These are phyloP conservation scores for Drosophila ficusphila DNA, from an alignment of 1,140 invertebrate species.

Conservation along the genomic window DNA sequence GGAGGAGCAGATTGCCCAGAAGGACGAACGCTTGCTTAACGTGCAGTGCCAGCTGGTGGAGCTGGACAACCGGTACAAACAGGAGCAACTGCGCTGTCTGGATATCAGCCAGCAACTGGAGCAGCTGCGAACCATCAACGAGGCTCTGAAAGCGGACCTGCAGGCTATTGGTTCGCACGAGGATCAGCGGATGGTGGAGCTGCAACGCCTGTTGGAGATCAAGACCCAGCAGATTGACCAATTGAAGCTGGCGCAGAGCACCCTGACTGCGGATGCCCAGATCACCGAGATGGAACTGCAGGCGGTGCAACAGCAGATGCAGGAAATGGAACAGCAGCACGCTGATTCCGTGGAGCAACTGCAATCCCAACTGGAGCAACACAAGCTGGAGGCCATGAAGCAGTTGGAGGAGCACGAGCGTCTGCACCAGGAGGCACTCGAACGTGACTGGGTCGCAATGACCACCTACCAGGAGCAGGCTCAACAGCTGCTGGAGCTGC, in stretches of 20 bases:
- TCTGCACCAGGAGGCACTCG: slow-evolving; percentile 52
- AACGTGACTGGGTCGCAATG: slow-evolving; percentile 63
- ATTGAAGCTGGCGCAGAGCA: slow-evolving; percentile 68
- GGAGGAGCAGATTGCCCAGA: slow-evolving; percentile 85
- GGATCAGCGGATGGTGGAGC: slow-evolving; percentile 48
- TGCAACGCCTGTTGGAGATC: slow-evolving; percentile 35
- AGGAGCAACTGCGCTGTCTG: slow-evolving; percentile 84
- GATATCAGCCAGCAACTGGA: slow-evolving; percentile 71
- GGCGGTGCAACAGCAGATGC: slow-evolving; percentile 69
- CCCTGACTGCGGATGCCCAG: slow-evolving; percentile 72
- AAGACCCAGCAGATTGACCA: slow-evolving; percentile 62
- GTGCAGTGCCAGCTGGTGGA: slow-evolving; percentile 84
- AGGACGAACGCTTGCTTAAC: slow-evolving; percentile 81
- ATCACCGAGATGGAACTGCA: slow-evolving; percentile 82
- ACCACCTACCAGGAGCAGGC: slow-evolving; percentile 52
- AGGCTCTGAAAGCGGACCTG: slow-evolving; percentile 75
- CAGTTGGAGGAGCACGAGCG: slow-evolving; percentile 49
- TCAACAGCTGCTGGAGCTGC: slow-evolving; percentile 56
- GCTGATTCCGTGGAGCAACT: slow-evolving; percentile 48
- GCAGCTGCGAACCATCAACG: slow-evolving; percentile 59
- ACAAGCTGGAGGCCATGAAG: slow-evolving; percentile 52
- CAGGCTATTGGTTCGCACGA: slow-evolving; percentile 59
- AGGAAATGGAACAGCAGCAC: slow-evolving; percentile 62
- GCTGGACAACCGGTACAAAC: slow-evolving; percentile 77
- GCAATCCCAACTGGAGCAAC: slow-evolving; percentile 65